A percentile compares a stretch with the other conserved stretches of the same genome.
phyloP scores from a whole-genome alignment of 2,797 vertebrate genomes.

The Arrhamphus sclerolepis region DNA sequence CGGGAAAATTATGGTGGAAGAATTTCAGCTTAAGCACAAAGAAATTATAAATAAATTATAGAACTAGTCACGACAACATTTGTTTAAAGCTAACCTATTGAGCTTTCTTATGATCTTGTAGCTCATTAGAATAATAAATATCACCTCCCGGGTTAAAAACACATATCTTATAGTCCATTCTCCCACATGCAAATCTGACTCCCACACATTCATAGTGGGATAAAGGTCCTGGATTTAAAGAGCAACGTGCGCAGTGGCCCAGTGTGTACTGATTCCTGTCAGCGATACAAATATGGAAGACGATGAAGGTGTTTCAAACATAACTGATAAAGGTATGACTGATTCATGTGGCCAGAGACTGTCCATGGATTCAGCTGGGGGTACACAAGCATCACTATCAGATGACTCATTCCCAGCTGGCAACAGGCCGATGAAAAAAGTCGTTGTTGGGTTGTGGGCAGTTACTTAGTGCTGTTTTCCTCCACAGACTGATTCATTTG shows the following conservation, averaged over 20 bases:
- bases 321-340: constrained; percentile 45
- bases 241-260: neutral
- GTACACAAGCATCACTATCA: constrained; percentile 44
- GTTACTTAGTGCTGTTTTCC: constrained; percentile 48
- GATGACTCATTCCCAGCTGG: constrained; percentile 64
- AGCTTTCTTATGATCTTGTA: neutral
- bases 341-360: constrained; percentile 46
- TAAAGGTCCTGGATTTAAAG: constrained; percentile 7
- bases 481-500: constrained; percentile 63
- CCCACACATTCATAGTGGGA: neutral
- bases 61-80: neutral
- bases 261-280: constrained; percentile 3
- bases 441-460: constrained; percentile 42
- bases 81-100: neutral
- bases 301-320: constrained; percentile 34
- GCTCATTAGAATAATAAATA: neutral
- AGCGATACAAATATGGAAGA: constrained; percentile 21
- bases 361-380: constrained; percentile 38
- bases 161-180: neutral
- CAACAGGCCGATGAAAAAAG: constrained; percentile 41
- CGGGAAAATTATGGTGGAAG: neutral
- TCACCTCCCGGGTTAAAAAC: neutral
- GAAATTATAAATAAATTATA: neutral
- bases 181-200: neutral
- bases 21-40: neutral